Evolutionary conservation across 1,140 invertebrate genomes (phyloP).

Genomic region (Microplitis demolitor): DNA sequence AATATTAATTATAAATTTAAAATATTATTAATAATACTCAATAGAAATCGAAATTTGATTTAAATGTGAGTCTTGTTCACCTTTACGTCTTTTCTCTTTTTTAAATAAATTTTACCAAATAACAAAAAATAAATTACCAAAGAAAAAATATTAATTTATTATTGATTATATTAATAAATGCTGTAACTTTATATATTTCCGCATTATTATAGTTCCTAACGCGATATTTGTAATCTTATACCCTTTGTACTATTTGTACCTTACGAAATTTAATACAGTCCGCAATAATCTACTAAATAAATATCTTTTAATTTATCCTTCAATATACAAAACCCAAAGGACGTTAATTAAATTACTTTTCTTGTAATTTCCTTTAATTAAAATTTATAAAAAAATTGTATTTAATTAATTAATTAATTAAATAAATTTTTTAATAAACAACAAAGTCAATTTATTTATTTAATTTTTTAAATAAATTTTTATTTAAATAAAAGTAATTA

Average conservation of each 20-base stretch:
- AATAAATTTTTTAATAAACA: too few species aligned
- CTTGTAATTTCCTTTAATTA: too few species aligned
- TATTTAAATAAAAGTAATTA: too few species aligned
- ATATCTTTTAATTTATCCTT: not conserved
- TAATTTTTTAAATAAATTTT: too few species aligned
- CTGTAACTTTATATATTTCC: constrained; percentile 59
- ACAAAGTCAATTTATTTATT: too few species aligned
- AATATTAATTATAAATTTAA: not conserved
- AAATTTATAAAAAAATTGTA: too few species aligned
- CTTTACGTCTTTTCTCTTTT: constrained; percentile 16
- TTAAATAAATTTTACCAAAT: constrained; percentile 14
- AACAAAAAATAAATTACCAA: not conserved
- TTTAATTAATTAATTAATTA: too few species aligned
- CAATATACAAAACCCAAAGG: too few species aligned
- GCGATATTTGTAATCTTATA: constrained; percentile 63
- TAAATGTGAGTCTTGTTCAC: constrained; percentile 6
- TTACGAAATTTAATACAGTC: constrained; percentile 61
- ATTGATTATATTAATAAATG: constrained; percentile 16
- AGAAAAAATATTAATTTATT: not conserved
- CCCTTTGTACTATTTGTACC: constrained; percentile 63
- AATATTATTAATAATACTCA: not conserved
- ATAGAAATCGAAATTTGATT: constrained; percentile 1
- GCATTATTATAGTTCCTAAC: constrained; percentile 59
- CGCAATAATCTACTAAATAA: constrained; percentile 51
- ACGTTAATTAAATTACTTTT: too few species aligned